These are phyloP conservation scores for Falco concolor DNA, from an alignment of 2,797 vertebrate species.

Conservation along the genomic window DNA sequence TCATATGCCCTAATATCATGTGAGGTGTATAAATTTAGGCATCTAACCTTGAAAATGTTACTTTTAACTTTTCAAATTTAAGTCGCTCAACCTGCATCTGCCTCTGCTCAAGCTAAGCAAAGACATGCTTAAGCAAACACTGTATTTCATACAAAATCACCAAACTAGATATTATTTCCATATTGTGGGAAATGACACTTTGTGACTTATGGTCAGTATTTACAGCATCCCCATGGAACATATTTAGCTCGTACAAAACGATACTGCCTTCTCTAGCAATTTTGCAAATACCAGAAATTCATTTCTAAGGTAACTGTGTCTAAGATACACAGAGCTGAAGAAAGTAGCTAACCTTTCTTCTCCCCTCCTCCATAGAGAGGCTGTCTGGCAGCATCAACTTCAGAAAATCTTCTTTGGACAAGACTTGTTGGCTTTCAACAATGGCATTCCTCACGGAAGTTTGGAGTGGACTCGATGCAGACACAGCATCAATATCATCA, in stretches of 20 bases:
- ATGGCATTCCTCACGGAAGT: slow-evolving; percentile 68
- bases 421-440: slow-evolving; percentile 78
- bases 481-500: slow-evolving; percentile 75
- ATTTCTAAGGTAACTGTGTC: background rate
- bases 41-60: background rate
- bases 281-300: background rate
- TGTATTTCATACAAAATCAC: background rate
- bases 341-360: slow-evolving; percentile 82
- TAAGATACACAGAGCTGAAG: background rate
- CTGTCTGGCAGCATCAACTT: slow-evolving; percentile 87
- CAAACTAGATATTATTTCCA: background rate
- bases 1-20: background rate
- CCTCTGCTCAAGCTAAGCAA: background rate
- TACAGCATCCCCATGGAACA: background rate
- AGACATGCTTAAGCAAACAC: background rate
- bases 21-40: background rate
- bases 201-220: background rate
- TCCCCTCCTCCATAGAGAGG: slow-evolving; percentile 80
- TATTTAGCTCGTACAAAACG: background rate
- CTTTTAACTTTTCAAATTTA: background rate
- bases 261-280: background rate
- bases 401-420: slow-evolving; percentile 89
- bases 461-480: slow-evolving; percentile 75
- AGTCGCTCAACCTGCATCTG: background rate
- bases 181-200: background rate